Conservation (phyloP, 2,113 vertebrate species). For the Anolis carolinensis region DNA sequence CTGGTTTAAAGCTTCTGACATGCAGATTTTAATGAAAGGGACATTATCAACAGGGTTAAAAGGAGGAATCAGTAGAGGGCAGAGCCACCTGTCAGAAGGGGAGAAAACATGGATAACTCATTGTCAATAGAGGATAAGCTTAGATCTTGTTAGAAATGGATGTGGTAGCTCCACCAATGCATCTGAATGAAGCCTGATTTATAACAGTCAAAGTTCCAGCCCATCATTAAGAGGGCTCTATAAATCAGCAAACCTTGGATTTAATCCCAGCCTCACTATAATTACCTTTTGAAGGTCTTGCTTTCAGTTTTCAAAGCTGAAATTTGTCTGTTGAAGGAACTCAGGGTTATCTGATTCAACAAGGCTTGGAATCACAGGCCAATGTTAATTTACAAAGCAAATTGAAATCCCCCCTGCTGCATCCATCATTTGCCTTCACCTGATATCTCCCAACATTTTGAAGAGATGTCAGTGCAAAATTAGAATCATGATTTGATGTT, state of each 20-base stretch:
- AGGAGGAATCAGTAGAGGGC: background rate
- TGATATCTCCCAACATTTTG: background rate
- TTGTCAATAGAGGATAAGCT: background rate
- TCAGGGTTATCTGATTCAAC: background rate
- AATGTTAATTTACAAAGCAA: background rate
- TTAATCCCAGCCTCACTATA: background rate
- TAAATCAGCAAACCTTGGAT: background rate
- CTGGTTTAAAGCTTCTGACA: conserved; percentile 4
- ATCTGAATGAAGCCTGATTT: conserved; percentile 3
- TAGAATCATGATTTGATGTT: background rate
- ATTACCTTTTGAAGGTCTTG: background rate
- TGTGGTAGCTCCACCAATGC: background rate
- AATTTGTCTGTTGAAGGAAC: background rate
- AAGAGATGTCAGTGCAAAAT: background rate
- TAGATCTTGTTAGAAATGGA: background rate
- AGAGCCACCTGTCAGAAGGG: background rate
- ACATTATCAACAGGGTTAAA: background rate
- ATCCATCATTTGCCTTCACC: background rate
- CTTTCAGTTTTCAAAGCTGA: conserved; percentile 14
- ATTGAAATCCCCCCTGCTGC: background rate
- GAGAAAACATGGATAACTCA: background rate
- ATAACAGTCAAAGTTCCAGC: background rate
- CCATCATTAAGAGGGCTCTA: background rate
- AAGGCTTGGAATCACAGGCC: background rate
- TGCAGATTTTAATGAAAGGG: background rate